Evolutionary conservation across 2,888 invertebrate genomes (phyloP).

Genomic region (Nematopogon swammerdamellus): DNA sequence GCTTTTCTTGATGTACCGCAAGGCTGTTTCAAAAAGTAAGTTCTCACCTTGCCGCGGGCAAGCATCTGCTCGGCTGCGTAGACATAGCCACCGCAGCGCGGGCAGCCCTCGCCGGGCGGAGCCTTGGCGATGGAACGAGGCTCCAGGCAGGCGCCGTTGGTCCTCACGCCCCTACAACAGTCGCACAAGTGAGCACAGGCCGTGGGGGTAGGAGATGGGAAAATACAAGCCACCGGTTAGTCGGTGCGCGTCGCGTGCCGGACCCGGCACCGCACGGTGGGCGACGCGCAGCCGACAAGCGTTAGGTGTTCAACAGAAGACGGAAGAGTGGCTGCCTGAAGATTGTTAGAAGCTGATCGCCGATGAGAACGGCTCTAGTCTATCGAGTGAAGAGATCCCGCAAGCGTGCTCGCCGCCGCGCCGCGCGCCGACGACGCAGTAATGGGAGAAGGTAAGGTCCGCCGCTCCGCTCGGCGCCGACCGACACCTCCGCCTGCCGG

Average conservation of each 20-base stretch:
- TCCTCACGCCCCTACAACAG: conserved; percentile 35
- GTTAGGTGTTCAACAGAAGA: not conserved
- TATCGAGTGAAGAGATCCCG: conserved; percentile 5
- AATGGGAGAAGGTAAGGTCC: conserved; percentile 59
- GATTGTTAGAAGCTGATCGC: conserved; percentile 47
- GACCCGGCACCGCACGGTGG: conserved; percentile 15
- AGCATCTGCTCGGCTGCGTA: conserved; percentile 93
- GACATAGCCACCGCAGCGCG: conserved; percentile 84
- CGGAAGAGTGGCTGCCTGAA: conserved; percentile 39
- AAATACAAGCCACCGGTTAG: not conserved
- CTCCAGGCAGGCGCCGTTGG: conserved; percentile 65
- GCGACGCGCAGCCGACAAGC: too few species aligned
- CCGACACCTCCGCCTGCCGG: conserved; percentile 26
- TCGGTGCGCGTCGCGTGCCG: conserved; percentile 15
- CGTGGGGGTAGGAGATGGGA: not conserved
- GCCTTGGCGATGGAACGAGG: conserved; percentile 75
- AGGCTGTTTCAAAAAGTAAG: too few species aligned
- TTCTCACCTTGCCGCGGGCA: conserved; percentile 85
- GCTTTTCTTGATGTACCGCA: too few species aligned
- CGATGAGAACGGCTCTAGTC: not conserved
- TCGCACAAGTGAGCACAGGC: conserved; percentile 18
- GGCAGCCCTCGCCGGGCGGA: conserved; percentile 83
- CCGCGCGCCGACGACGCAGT: conserved; percentile 51
- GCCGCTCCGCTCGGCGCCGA: conserved; percentile 49
- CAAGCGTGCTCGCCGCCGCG: conserved; percentile 43